Evolutionary conservation across 2,888 invertebrate species (phyloP), one percentile per base, ranked within the genome.

Genomic region (Drosophila atripex): DNA sequence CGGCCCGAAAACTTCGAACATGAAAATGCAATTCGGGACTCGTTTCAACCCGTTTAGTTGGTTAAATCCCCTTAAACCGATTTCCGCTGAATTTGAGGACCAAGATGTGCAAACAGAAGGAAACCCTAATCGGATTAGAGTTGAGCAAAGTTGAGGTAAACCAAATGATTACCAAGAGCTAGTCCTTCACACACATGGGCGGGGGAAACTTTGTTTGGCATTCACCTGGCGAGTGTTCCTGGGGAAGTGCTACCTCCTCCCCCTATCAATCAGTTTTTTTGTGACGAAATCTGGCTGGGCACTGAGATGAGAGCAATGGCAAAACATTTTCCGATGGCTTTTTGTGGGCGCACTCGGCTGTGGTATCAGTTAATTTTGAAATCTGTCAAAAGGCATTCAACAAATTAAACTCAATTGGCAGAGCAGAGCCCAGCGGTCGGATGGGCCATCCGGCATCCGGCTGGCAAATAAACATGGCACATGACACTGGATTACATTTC

Each of bases 371-470:
- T 86, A 84, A 88, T 84, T 84, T 88, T 77, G 78, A 73, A 80
- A 86, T 88, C 88, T 84, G 88, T 84, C 84, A 88, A 84, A 84
- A 86, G 63, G 78, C 88, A 84, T 84, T 84, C 82, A 75, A 72
- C 84, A 76, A 84, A 88, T 88, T 86, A 88, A 88, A 84, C 88
- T 74, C 87, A 84, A 88, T 86, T 86, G 85, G 76, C 82, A 78
- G 21, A 21, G 3, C 21, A 21, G 21, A 52, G 59, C 47, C 47
- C 53, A 16, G n/a, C 21, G 11, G 43, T 32, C 16, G 63, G 45
- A 30, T 41, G 14, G 30, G 23, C 35, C 28, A 28, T 12, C 5
- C 28, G 3, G 28, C 57, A 43, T 47, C 54, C 53, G 35, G 80
- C 72, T 71, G 76, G 75, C 86, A 86, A 86, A 88, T 83, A 83